Evolutionary conservation across 2,797 vertebrate genomes (phyloP), one percentile per base, ranked within the genome.

Genomic region (Ptychadena robeensis): DNA sequence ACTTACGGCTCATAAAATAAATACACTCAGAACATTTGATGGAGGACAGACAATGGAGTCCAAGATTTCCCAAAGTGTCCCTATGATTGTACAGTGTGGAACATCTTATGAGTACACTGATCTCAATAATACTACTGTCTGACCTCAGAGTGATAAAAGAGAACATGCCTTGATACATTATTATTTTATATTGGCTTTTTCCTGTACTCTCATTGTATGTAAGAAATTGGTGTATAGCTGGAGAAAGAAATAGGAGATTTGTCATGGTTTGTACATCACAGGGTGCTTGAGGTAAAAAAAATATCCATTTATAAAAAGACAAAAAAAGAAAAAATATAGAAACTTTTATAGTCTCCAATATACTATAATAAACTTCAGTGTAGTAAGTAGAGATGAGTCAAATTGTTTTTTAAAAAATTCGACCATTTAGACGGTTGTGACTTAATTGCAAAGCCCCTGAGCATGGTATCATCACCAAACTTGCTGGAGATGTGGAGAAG

Each of bases 151-250:
- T 70, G 53, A 80, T 40, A 61, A 66, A 71, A 65, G 28, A 32
- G 32, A 80, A 70, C 22, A 30, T 32, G 34, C 48, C 69, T 61
- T 80, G 67, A 80, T 80, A 80, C 38, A 80, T 63, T 71, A 15
- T 28, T 71, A 34, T 38, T 79, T 79, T 69, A 79, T 28, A 34
- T 69, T 30, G 22, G 57, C 25, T 59, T 6, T 14, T 15, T 71
- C 37, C 66, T 79, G 40, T 30, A 53, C 69, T 44, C 32, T 66
- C 67, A 69, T 9, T 53, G 75, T 15, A 67, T 34, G 44, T 65
- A 44, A 18, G 22, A 53, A 53, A 53, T 22, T 22, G 5, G 44
- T 53, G 18, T n/a, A 53, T 22, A 53, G 18, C 2, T 6, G 1
- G 22, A 6, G 8, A 53, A 53, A 53, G 15, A 6, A 53, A 53